Evolutionary conservation across 2,888 invertebrate genomes (phyloP).

Genomic region (Lycocerus yunnanus): DNA sequence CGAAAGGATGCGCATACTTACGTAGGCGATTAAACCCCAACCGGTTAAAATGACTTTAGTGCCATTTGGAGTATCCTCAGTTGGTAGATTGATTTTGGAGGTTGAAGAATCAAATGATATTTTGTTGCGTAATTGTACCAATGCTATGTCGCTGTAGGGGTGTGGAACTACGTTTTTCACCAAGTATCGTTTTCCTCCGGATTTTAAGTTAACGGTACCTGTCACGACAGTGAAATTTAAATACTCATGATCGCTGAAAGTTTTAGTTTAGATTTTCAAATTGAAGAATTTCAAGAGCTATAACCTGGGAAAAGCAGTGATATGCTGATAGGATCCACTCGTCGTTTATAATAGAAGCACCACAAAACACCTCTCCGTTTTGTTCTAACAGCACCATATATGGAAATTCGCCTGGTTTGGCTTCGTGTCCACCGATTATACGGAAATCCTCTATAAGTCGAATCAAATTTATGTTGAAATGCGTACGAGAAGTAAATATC

Average conservation of each 20-base stretch:
- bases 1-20: constrained; percentile 37
- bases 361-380: not conserved
- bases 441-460: not conserved
- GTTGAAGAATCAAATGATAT: constrained; percentile 61
- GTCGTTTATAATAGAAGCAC: not conserved
- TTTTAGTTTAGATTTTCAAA: not conserved
- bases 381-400: not conserved
- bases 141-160: constrained; percentile 69
- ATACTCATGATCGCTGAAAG: not conserved
- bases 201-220: constrained; percentile 41
- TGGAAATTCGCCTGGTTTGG: not conserved
- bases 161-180: constrained; percentile 57
- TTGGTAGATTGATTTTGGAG: constrained; percentile 62
- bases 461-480: too few relatives aligned
- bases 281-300: not conserved
- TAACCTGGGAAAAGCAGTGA: not conserved
- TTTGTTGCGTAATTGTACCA: constrained; percentile 62
- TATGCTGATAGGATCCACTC: not conserved
- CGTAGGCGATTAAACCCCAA: constrained; percentile 62
- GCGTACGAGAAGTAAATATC: too few relatives aligned
- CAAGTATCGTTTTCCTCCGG: constrained; percentile 56
- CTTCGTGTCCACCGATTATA: not conserved
- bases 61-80: constrained; percentile 58
- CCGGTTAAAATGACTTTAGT: constrained; percentile 62
- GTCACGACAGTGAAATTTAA: not conserved